Conservation (phyloP, 2,797 vertebrate species). For the Tokudaia muenninki region DNA sequence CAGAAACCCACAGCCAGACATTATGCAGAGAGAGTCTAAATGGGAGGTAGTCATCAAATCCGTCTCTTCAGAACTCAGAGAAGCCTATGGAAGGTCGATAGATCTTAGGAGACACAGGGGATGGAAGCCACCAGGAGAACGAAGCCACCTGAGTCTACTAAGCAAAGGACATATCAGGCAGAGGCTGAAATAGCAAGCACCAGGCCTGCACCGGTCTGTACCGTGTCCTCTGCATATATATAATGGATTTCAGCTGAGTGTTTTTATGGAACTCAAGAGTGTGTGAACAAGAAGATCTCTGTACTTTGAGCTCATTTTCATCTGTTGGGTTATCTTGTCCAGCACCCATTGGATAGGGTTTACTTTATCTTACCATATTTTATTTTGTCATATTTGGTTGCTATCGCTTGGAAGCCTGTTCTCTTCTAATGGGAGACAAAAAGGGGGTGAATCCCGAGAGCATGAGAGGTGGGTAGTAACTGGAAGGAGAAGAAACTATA, state of each 20-base stretch:
- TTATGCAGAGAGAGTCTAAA: no score
- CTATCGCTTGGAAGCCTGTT: neutral
- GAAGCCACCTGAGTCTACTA: neutral
- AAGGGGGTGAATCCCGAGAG: neutral
- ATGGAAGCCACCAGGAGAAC: no score
- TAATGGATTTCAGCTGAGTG: neutral
- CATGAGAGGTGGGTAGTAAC: neutral
- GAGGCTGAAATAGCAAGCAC: neutral
- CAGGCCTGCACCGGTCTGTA: neutral
- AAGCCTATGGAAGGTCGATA: no score
- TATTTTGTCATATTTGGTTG: neutral
- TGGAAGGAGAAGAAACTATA: neutral
- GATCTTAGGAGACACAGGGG: no score
- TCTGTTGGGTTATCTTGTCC: neutral
- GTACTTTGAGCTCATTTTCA: neutral
- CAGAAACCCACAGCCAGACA: no score
- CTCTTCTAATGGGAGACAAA: neutral
- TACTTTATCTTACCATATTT: neutral
- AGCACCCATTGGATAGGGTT: neutral
- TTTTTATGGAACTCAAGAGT: neutral
- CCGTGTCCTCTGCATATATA: neutral
- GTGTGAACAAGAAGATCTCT: neutral
- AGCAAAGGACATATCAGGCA: neutral
- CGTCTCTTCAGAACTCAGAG: no score
- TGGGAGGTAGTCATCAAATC: no score